These are phyloP conservation scores for Sebastes umbrosus DNA, from an alignment of 2,797 vertebrate species.

Conservation along the genomic window DNA sequence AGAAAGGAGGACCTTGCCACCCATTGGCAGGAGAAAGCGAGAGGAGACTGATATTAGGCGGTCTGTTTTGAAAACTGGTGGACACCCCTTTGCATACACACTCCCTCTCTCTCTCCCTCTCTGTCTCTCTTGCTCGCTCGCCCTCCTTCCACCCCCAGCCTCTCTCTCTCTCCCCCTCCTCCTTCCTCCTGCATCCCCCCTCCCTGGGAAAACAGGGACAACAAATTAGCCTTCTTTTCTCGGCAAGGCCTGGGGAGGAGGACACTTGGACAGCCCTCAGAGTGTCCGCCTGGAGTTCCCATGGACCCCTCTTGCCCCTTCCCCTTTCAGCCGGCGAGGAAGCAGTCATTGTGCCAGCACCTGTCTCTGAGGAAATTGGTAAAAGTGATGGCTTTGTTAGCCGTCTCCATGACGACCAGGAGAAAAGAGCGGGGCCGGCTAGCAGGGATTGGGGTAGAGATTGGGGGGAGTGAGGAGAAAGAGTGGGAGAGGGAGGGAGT, in stretches of 20 bases:
- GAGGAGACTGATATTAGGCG: conserved; percentile 79
- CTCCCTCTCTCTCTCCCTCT: conserved; percentile 41
- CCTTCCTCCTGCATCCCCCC: conserved; percentile 76
- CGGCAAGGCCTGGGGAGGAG: conserved; percentile 82
- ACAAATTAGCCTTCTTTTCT: conserved; percentile 91
- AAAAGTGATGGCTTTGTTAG: conserved; percentile 92
- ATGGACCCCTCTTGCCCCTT: conserved; percentile 89
- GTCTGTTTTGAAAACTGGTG: conserved; percentile 80
- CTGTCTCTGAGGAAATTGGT: conserved; percentile 91
- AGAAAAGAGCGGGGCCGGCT: conserved; percentile 78
- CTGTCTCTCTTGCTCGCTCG: conserved; percentile 35
- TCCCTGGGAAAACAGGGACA: conserved; percentile 91
- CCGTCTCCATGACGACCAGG: conserved; percentile 81
- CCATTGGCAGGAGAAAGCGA: conserved; percentile 72
- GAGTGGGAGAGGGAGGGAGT: conserved; percentile 59
- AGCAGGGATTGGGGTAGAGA: conserved; percentile 81
- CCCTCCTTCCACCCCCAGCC: conserved; percentile 25
- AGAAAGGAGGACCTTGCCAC: conserved; percentile 62
- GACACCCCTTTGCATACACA: conserved; percentile 63
- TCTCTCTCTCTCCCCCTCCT: conserved; percentile 8
- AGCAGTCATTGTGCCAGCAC: conserved; percentile 90
- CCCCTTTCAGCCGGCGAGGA: conserved; percentile 86
- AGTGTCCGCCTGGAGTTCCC: conserved; percentile 87
- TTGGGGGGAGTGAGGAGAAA: conserved; percentile 62
- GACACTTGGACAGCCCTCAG: conserved; percentile 88